Conservation (phyloP, 2,888 invertebrate genomes). For the Torymus auratus region DNA sequence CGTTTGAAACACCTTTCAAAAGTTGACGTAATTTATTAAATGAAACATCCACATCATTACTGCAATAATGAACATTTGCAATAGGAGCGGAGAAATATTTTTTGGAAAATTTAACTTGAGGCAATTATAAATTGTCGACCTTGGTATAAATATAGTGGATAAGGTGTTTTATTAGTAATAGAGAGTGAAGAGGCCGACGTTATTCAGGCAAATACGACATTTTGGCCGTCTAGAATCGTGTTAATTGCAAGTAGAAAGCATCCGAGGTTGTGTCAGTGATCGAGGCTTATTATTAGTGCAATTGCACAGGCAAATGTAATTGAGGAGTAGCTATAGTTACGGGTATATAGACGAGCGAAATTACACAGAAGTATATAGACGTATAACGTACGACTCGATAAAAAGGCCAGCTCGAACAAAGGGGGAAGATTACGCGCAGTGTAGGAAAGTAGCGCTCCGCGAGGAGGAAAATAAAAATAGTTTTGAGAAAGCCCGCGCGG, state of each 20-base stretch:
- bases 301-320: constrained; percentile 45
- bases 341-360: constrained; percentile 14
- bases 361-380: not conserved
- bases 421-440: not conserved
- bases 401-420: constrained; percentile 1
- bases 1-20: no score
- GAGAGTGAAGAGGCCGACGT: not conserved
- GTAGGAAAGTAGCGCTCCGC: not conserved
- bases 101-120: no score
- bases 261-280: constrained; percentile 22
- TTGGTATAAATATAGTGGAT: no score
- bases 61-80: no score
- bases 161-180: no score
- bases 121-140: no score
- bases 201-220: constrained; percentile 14
- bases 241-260: constrained; percentile 32
- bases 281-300: constrained; percentile 40
- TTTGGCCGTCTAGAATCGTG: constrained; percentile 18
- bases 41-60: no score
- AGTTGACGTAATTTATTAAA: no score
- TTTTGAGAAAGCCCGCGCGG: not conserved
- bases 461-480: not conserved
- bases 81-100: no score
- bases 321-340: constrained; percentile 18
- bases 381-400: not conserved